Conservation (phyloP, 2,888 invertebrate genomes). For the Agonopterix heracliana region DNA sequence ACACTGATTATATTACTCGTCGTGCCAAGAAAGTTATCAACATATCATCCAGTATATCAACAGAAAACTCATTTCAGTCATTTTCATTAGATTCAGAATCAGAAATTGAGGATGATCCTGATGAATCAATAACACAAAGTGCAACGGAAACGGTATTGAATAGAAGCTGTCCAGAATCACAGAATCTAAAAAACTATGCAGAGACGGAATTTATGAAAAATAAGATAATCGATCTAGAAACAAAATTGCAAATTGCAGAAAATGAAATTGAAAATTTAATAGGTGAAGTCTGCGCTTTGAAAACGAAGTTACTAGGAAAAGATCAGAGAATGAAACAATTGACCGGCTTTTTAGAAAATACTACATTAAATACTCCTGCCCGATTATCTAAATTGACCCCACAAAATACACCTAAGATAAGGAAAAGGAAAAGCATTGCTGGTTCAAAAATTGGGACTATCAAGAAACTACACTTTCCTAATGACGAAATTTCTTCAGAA, state of each 20-base stretch:
- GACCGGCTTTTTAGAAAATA: background rate
- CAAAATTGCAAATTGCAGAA: background rate
- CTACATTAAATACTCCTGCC: background rate
- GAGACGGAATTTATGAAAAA: background rate
- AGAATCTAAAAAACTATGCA: background rate
- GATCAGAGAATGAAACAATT: background rate
- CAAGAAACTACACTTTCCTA: background rate
- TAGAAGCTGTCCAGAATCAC: background rate
- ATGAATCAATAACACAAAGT: background rate
- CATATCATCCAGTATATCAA: too few relatives aligned
- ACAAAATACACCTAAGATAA: background rate
- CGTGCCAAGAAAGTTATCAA: background rate
- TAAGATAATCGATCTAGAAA: background rate
- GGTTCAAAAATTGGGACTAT: background rate
- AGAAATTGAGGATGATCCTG: background rate
- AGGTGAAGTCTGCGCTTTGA: background rate
- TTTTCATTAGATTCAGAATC: background rate
- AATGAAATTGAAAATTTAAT: background rate
- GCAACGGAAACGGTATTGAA: background rate
- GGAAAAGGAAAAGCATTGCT: background rate
- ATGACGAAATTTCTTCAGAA: too few relatives aligned
- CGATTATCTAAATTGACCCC: background rate
- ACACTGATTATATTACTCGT: background rate
- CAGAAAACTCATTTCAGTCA: background rate
- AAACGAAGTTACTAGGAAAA: background rate